phyloP scores from a whole-genome alignment of 2,113 vertebrate genomes.

The Spermophilus dauricus region DNA sequence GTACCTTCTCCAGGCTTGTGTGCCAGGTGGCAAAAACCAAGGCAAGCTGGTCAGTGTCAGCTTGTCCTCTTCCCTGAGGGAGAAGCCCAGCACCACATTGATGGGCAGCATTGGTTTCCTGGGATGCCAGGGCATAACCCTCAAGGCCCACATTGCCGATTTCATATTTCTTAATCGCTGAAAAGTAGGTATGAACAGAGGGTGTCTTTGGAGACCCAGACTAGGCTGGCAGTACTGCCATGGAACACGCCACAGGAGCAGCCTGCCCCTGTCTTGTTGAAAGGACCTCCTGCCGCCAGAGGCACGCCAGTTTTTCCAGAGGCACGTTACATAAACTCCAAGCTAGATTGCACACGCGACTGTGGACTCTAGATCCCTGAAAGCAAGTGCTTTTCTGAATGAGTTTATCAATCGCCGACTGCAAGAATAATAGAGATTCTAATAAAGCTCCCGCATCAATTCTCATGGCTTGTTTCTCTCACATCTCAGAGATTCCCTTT shows the following conservation, averaged over 20 bases:
- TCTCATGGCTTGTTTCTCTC: neutral
- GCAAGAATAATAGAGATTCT: neutral
- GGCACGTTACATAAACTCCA: rapidly evolving
- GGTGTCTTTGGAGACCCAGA: neutral
- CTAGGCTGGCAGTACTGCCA: rapidly evolving
- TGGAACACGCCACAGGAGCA: rapidly evolving
- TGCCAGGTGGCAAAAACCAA: too few relatives aligned
- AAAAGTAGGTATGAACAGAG: too few relatives aligned
- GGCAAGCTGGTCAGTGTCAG: too few relatives aligned
- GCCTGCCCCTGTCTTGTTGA: neutral
- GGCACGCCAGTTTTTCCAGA: rapidly evolving
- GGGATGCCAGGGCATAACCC: rapidly evolving
- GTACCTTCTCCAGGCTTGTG: neutral
- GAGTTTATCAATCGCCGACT: neutral
- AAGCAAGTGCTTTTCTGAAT: neutral
- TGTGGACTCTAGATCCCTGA: neutral
- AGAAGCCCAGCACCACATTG: neutral
- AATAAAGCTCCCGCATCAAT: conserved; percentile 65
- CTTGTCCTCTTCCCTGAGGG: neutral
- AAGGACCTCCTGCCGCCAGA: neutral
- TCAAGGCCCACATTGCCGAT: rapidly evolving
- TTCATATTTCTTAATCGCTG: neutral
- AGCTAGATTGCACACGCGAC: neutral
- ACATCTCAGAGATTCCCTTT: neutral
- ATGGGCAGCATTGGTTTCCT: neutral